Conservation (phyloP, 37 sponge, comb jelly and placozoan genomes). For the Beroe forskalii region DNA sequence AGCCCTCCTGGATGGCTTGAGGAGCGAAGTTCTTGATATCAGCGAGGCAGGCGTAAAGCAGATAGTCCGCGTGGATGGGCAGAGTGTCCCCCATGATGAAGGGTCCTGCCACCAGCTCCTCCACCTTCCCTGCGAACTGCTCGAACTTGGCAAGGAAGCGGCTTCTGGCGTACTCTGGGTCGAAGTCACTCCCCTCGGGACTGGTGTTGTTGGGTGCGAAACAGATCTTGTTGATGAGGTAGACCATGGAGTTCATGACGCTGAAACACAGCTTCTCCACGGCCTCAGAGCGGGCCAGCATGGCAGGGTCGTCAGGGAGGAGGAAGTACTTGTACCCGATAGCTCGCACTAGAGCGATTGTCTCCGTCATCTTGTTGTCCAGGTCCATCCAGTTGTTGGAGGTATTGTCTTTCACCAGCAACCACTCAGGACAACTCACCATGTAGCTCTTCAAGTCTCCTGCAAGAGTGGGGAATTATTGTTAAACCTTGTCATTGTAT, state of each 20-base stretch:
- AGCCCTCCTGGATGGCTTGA: not conserved
- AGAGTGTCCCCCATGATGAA: slow-evolving; percentile 45
- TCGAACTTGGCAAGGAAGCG: not conserved
- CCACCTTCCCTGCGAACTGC: not conserved
- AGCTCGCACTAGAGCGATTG: not conserved
- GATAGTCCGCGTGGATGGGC: slow-evolving; percentile 9
- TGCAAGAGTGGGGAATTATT: not conserved
- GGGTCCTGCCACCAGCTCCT: not conserved
- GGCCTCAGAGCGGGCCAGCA: too few relatives aligned
- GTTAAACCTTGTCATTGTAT: too few relatives aligned
- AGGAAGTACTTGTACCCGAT: slow-evolving; percentile 21
- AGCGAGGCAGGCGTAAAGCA: not conserved
- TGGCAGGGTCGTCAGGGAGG: slow-evolving; percentile 4
- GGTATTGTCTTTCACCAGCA: too few relatives aligned
- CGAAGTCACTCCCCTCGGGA: not conserved
- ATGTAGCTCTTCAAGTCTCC: not conserved
- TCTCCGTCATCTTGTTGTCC: too few relatives aligned
- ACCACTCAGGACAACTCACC: not conserved
- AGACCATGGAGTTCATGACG: too few relatives aligned
- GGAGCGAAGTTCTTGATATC: not conserved
- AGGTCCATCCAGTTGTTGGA: too few relatives aligned
- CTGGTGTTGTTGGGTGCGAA: slow-evolving; percentile 37
- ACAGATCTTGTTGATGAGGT: too few relatives aligned
- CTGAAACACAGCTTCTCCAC: too few relatives aligned
- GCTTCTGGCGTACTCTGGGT: slow-evolving; percentile 4